Evolutionary conservation across 2,888 invertebrate species (phyloP).

Genomic region (Drosophila meridionalis): DNA sequence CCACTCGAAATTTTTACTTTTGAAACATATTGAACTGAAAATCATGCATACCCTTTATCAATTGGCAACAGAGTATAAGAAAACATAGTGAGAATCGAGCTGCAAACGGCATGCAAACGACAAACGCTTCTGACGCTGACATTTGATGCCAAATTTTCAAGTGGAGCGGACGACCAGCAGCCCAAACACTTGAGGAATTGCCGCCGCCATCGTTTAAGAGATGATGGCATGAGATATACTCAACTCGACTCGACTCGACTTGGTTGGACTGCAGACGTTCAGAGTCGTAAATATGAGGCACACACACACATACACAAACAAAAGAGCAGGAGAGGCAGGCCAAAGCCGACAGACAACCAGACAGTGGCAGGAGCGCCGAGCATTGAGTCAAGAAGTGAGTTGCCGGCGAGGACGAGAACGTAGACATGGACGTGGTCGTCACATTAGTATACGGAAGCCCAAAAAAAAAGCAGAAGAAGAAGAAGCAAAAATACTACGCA

Average conservation of each 20-base stretch:
- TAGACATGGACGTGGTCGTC: slow-evolving; percentile 44
- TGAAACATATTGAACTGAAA: neutral
- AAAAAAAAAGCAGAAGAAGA: slow-evolving; percentile 14
- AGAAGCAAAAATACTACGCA: slow-evolving; percentile 36
- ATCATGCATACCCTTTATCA: neutral
- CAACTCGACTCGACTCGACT: slow-evolving; percentile 46
- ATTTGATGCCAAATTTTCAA: slow-evolving; percentile 82
- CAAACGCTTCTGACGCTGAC: slow-evolving; percentile 72
- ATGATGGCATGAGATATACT: slow-evolving; percentile 79
- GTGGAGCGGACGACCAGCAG: slow-evolving; percentile 64
- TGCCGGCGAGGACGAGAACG: slow-evolving; percentile 32
- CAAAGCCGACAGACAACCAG: slow-evolving; percentile 15
- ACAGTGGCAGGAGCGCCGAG: slow-evolving; percentile 31
- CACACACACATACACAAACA: slow-evolving; percentile 76
- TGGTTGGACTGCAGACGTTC: slow-evolving; percentile 32
- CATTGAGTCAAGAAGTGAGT: slow-evolving; percentile 43
- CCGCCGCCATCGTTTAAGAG: slow-evolving; percentile 77
- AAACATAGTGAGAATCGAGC: slow-evolving; percentile 75
- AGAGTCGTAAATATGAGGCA: slow-evolving; percentile 79
- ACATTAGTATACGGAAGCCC: slow-evolving; percentile 78
- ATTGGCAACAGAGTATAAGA: slow-evolving; percentile 16
- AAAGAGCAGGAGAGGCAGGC: slow-evolving; percentile 28
- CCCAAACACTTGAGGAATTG: slow-evolving; percentile 81
- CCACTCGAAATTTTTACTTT: neutral
- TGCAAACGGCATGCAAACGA: slow-evolving; percentile 74